These are phyloP conservation scores for Pherbina coryleti DNA, from an alignment of 2,888 invertebrate genomes.

Conservation along the genomic window DNA sequence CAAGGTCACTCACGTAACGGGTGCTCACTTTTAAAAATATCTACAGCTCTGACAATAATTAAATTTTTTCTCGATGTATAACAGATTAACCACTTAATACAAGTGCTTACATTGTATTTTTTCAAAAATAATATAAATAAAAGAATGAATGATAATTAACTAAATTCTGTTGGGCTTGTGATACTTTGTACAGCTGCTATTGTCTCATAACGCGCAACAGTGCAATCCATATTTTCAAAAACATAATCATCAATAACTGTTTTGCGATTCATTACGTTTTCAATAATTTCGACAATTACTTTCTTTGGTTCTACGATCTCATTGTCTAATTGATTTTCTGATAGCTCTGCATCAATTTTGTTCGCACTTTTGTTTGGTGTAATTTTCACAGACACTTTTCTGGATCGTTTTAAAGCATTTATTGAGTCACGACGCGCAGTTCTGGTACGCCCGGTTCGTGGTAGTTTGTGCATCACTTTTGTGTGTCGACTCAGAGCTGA, in stretches of 20 bases:
- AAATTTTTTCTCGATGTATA: too few relatives aligned
- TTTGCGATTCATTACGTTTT: slow-evolving; percentile 16
- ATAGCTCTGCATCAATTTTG: background rate
- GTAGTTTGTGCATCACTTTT: slow-evolving; percentile 50
- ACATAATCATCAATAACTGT: background rate
- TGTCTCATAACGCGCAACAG: slow-evolving; percentile 49
- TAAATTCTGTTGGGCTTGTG: background rate
- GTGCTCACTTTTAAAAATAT: too few relatives aligned
- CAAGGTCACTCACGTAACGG: too few relatives aligned
- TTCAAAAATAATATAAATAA: background rate
- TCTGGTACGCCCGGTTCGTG: slow-evolving; percentile 29
- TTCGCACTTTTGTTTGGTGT: background rate
- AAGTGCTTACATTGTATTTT: background rate
- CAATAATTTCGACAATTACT: slow-evolving; percentile 49
- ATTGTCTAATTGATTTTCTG: background rate
- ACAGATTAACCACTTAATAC: too few relatives aligned
- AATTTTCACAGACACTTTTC: background rate
- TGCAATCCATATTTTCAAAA: slow-evolving; percentile 26
- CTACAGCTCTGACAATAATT: too few relatives aligned
- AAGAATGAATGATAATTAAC: background rate
- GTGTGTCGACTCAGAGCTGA: slow-evolving; percentile 51
- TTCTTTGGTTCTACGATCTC: slow-evolving; percentile 34
- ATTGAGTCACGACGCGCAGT: slow-evolving; percentile 23
- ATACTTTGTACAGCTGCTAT: slow-evolving; percentile 53
- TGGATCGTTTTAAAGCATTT: slow-evolving; percentile 10